Evolutionary conservation across 1,140 invertebrate genomes (phyloP), one percentile per base, ranked within the genome.

Genomic region (Ephestia elutella): DNA sequence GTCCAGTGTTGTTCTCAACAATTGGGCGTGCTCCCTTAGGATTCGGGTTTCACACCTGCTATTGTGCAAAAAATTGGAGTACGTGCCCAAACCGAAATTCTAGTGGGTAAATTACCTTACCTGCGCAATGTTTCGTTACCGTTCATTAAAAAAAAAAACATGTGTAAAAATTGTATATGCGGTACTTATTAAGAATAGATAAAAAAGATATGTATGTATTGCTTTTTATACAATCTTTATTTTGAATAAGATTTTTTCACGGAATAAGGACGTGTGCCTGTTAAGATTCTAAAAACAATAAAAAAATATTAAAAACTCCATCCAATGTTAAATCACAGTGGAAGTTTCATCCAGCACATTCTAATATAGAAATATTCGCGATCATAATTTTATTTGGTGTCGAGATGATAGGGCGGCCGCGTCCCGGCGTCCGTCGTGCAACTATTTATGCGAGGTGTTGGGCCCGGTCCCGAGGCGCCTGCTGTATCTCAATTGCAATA

Each of bases 401-500:
- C 65, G 59, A 68, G 67, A 68, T 77, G 73, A 78, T 70, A 79
- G 68, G 66, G 67, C 57, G 72, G 56, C 68, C 66, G 65, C 70
- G 66, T 44, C 38, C 38, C 38, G 38, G 38, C 66, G 65, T 75
- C 72, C 60, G 65, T 76, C 68, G 62, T 59, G 57, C 56, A 63
- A 57, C 68, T 78, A 83, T 83, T 78, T 81, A 80, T 80, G 73
- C 67, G 73, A 80, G 61, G 75, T 77, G 71, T 79, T 76, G 60
- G 60, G 63, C 65, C 18, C 66, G 57, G 70, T 75, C 70, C 68
- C 73, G 68, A 72, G 68, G 73, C 72, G 71, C 71, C 68, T 73
- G 66, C 71, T 73, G 70, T 78, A 78, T 81, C 82, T 78, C 73
- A 75, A 78, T 82, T 72, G 73, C 76, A 80, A 85, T 82, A 85